Evolutionary conservation across 1,140 invertebrate genomes (phyloP).

Genomic region (Thaumetopoea pityocampa): DNA sequence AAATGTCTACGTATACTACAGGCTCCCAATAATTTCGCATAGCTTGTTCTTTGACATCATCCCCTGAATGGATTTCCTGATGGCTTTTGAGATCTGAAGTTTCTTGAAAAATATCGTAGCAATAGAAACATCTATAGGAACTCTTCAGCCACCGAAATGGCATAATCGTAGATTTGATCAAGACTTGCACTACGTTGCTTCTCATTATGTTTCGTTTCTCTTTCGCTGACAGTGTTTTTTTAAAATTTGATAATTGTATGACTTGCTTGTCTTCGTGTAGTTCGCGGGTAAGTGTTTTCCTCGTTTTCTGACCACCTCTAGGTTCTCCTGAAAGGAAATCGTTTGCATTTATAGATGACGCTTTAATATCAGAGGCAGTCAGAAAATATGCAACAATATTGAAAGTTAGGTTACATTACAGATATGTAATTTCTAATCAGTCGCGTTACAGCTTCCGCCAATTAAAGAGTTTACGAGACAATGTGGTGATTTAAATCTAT

Average conservation of each 20-base stretch:
- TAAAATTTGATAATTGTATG: slow-evolving; percentile 2
- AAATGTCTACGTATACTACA: slow-evolving; percentile 56
- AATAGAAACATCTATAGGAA: slow-evolving; percentile 63
- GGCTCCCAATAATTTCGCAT: slow-evolving; percentile 65
- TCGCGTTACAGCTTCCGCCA: too few relatives aligned
- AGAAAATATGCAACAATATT: slow-evolving; percentile 29
- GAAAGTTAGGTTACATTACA: background rate
- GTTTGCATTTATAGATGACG: slow-evolving; percentile 14
- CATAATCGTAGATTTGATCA: slow-evolving; percentile 57
- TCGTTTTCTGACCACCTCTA: slow-evolving; percentile 38
- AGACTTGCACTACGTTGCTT: slow-evolving; percentile 48
- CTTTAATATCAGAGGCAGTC: slow-evolving; percentile 27
- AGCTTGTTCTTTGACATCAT: slow-evolving; percentile 44
- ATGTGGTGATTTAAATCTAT: too few relatives aligned
- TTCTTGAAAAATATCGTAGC: slow-evolving; percentile 64
- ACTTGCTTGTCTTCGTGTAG: background rate
- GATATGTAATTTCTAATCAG: too few relatives aligned
- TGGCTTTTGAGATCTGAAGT: slow-evolving; percentile 48
- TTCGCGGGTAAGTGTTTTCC: background rate
- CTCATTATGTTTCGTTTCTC: slow-evolving; percentile 52
- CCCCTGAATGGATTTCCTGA: slow-evolving; percentile 37
- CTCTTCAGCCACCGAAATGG: slow-evolving; percentile 63
- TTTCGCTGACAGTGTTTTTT: slow-evolving; percentile 29
- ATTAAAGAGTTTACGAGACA: too few relatives aligned
- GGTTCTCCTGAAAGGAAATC: slow-evolving; percentile 64